These are phyloP conservation scores for Drusus annulatus DNA, from an alignment of 1,140 invertebrate species.

Conservation along the genomic window DNA sequence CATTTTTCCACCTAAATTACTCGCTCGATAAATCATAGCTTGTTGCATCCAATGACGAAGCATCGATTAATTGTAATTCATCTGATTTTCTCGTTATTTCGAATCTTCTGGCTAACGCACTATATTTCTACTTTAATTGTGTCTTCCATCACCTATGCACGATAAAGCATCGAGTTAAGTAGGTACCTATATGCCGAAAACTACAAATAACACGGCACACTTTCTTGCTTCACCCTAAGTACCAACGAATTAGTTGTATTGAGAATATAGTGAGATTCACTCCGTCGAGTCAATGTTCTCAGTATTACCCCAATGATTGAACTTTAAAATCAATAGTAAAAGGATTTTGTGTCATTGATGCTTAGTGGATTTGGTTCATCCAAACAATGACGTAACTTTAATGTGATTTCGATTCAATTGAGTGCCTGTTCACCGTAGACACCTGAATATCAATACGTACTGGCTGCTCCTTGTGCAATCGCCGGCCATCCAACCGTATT, in stretches of 20 bases:
- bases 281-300: too few relatives aligned
- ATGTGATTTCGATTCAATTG: conserved; percentile 2
- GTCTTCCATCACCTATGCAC: too few relatives aligned
- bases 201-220: too few relatives aligned
- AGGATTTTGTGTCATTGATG: too few relatives aligned
- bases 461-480: conserved; percentile 12
- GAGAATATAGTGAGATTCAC: too few relatives aligned
- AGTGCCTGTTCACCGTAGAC: conserved; percentile 8
- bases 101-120: background rate
- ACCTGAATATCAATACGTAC: conserved; percentile 16
- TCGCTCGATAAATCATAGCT: conserved; percentile 31
- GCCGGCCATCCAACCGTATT: conserved; percentile 17
- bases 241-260: too few relatives aligned
- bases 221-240: too few relatives aligned
- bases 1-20: conserved; percentile 32
- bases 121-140: too few relatives aligned
- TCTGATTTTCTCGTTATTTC: conserved; percentile 8
- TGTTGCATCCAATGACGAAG: conserved; percentile 30
- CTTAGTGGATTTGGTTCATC: background rate
- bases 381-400: background rate
- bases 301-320: too few relatives aligned
- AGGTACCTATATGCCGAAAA: too few relatives aligned
- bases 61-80: conserved; percentile 25
- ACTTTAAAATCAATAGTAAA: too few relatives aligned
- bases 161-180: too few relatives aligned